Base-by-base conservation (phyloP, 2,113 vertebrate genomes). In the Macrotus californicus region DNA sequence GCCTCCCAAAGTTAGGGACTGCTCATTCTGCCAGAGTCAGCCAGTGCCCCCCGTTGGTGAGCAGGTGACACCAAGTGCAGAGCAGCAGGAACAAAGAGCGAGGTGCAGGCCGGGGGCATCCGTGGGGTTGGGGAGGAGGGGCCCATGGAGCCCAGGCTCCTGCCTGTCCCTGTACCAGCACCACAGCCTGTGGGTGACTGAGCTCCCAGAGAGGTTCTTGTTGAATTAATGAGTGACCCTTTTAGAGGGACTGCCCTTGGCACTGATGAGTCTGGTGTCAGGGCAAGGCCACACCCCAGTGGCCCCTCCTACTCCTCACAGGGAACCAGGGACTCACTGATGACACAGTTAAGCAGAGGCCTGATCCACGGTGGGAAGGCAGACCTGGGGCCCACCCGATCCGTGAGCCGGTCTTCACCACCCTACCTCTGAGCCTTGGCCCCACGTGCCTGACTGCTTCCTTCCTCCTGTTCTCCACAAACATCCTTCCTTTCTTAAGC, bases 1-100 rank as follows among this genome's bases (percentile, higher is more conserved):
- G 54, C 79, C 82, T 96, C 91, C 82, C 95, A 95, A 97, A 97
- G 96, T 96, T 26, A 88, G 3, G 93, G 82, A 87, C 56, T 14
- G 6, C 26, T 0, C 52, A 87, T 75, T 61, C 90, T 94, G 94
- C 4, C 41, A 90, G 87, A 34, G 83, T 66, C 91, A n/a, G 91
- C 85, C 91, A 96, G 0, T 14, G 61, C 69, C 96, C 95, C 96
- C 77, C 46, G 3, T 46, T 52, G 87, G 94, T 93, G 56, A 93
- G 41, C 50, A 66, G 43, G 66, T 94, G 92, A 93, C 85, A 66
- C 64, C 4, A 11, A 95, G 34, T 34, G 2, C 18, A 39, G n/a
- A 70, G 91, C 4, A 79, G 36, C 39, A 54, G 50, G 36, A 70
- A 48, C 39, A 22, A 39, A 34, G 59, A 67, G 6, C 0, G 29